Base-by-base conservation (phyloP, 2,888 invertebrate species). In the Polylopha cassiicola region DNA sequence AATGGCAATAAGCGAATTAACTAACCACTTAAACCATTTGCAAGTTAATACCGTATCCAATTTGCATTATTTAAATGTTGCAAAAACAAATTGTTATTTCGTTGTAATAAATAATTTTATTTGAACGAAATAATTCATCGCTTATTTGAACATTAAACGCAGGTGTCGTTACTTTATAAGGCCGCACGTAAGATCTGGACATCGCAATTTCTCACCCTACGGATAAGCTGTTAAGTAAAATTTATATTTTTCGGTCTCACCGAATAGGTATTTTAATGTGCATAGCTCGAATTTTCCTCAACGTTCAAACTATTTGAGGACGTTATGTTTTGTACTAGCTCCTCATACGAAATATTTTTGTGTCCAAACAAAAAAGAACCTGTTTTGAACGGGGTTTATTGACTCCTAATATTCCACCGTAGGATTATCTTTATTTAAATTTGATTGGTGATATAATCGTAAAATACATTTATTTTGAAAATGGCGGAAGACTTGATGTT, bases 351-450 rank as follows among this genome's bases (percentile, higher is more conserved):
- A 70, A 74, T 76, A 71, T 76, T 77, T 80, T 77, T 80, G 72
- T 73, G 70, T 66, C 68, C 72, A 77, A 78, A 77, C 76, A 70
- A 75, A 73, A 70, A 65, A 68, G 47, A 81, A 84, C 80, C 76
- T 53, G 80, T 81, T 81, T 57, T 54, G 60, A 58, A 44, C 46
- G 63, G 70, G 61, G 84, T 82, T 84, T 81, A 69, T 80, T 84
- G 84, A 82, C 84, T 77, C 70, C 73, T 73, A 71, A 76, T 71
- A 73, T 73, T 73, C 66, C 58, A 50, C 47, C 53, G 64, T 56
- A 62, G 51, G 54, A 58, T 55, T 52, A 56, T 42, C 34, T 43
- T 37, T 53, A 68, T 64, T 65, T 62, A 56, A 60, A 53, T 59
- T 55, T 51, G 47, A 62, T 42, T 37, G 34, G 45, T 43, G 37